These are phyloP conservation scores for Peromyscus attwateri DNA, from an alignment of 2,797 vertebrate genomes.

Conservation along the genomic window DNA sequence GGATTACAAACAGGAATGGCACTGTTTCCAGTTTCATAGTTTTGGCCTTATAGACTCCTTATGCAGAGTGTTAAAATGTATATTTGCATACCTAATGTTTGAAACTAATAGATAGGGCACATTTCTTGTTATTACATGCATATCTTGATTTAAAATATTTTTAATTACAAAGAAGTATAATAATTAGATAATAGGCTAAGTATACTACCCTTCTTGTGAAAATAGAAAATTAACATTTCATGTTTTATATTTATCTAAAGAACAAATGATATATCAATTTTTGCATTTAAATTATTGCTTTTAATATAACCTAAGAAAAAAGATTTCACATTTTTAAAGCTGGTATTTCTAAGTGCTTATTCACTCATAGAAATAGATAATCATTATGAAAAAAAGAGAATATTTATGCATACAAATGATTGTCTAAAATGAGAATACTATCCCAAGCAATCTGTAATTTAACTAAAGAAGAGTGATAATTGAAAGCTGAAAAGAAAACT, in stretches of 20 bases:
- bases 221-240: not conserved
- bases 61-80: not conserved
- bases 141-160: fast-evolving
- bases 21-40: not conserved
- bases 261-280: not conserved
- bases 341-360: not conserved
- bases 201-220: not conserved
- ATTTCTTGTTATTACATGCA: not conserved
- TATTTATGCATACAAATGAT: not conserved
- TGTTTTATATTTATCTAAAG: not conserved
- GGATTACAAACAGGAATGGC: not conserved
- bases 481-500: not conserved
- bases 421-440: not conserved
- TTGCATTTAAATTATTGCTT: not conserved
- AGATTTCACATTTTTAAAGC: not conserved
- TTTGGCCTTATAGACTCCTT: not conserved
- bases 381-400: not conserved
- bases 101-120: not conserved
- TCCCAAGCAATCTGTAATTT: not conserved
- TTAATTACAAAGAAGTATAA: not conserved
- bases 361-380: not conserved
- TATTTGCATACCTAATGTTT: not conserved
- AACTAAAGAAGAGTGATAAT: not conserved
- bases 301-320: not conserved
- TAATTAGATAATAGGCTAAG: not conserved